Percentiles rank a stretch among this genome's conserved stretches.
Conservation (phyloP, 2,113 vertebrate genomes). For the Chrysemys picta region DNA sequence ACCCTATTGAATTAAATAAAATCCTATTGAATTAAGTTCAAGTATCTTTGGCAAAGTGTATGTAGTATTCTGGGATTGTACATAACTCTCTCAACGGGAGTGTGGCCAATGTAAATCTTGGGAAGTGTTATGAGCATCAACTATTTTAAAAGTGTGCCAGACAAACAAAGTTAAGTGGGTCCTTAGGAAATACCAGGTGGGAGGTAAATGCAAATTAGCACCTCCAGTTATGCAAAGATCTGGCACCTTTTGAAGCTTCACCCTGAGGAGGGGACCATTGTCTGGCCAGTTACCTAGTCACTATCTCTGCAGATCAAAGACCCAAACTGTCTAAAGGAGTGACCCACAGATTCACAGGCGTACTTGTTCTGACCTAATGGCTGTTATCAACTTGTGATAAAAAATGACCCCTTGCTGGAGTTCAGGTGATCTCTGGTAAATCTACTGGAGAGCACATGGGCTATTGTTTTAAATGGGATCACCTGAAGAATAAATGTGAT, state of each 20-base stretch:
- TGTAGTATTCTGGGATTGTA: not conserved
- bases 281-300: not conserved
- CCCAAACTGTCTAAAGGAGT: not conserved
- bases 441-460: not conserved
- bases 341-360: not conserved
- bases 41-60: not conserved
- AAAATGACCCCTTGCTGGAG: not conserved
- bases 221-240: too few relatives aligned
- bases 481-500: not conserved
- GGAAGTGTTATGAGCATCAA: not conserved
- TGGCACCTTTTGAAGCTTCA: not conserved
- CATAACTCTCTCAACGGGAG: not conserved
- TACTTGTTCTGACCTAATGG: not conserved
- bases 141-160: not conserved
- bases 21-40: not conserved
- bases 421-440: not conserved
- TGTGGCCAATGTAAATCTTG: not conserved
- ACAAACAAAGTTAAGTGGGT: not conserved
- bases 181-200: not conserved
- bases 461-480: not conserved
- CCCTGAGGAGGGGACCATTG: not conserved
- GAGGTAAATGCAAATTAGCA: too few relatives aligned
- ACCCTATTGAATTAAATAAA: not conserved
- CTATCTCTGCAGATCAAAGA: not conserved
- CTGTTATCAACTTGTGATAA: not conserved